Base-by-base conservation (phyloP, 2,888 invertebrate species). In the Campoplex capitator region DNA sequence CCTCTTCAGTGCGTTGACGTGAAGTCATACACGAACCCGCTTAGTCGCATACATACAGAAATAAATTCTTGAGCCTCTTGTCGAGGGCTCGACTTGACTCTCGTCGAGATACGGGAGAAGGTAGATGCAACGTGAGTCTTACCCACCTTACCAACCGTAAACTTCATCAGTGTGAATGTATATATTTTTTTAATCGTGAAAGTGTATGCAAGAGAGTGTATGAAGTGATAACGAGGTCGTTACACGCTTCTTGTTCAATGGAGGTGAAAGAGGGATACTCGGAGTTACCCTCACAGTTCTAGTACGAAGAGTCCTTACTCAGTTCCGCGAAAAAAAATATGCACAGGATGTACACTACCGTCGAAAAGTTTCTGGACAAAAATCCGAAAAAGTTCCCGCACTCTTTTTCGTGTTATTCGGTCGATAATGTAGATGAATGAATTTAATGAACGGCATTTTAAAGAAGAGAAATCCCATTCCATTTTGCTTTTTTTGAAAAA, bases 161-260 rank as follows among this genome's bases (percentile, higher is more conserved):
- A 84, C 48, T 68, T 45, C 68, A 74, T 84, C 81, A 77, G 62
- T 1, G 65, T 73, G 42, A 84, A 79, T 70, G 62, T 82, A 77
- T 82, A 77, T 74, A 74, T 82, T 76, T 51, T 67, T 35, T 32
- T 11, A 78, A 82, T 84, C 74, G 78, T 79, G 77, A 83, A 42
- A 62, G 62, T 48, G 68, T 70, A 58, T 65, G 74, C 74, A 74
- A 79, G 81, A 58, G 56, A 58, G 13, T 51, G 54, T 74, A 78
- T 23, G 45, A 67, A 82, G 84, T 85, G 87, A 88, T 89, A 89
- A 89, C 86, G 87, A 88, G 86, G 86, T 88, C 88, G 86, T 89
- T 89, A 87, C 82, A 85, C 75, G 87, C 81, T 83, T 87, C 75
- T 83, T 45, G 65, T 67, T 76, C 70, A 42, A 80, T 51, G 13